Evolutionary conservation across 1,140 invertebrate species (phyloP), one percentile per base, ranked within the genome.

Genomic region (Dolichoris vasculosae): DNA sequence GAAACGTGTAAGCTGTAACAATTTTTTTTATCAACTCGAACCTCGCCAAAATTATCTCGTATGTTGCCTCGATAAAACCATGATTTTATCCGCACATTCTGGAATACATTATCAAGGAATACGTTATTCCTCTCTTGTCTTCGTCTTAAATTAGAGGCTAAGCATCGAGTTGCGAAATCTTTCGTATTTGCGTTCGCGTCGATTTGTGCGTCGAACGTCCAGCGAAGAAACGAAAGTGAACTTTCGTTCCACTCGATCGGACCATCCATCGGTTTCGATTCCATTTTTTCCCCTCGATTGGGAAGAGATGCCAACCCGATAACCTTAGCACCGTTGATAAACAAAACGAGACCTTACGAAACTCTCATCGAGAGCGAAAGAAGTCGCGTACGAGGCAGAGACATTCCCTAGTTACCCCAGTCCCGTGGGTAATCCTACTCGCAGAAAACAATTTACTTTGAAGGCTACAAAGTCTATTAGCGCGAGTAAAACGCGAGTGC

Each of bases 401-500:
- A 43, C 69, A 77, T 85, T 78, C 0, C 46, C 63, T 77, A 85
- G 80, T 75, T 80, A 79, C 48, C 38, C 78, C 63, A 85, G 40
- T 82, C 73, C 76, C 38, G 82, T 40, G 48, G 80, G 23, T 73
- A 73, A 43, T 76, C 43, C 43, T 51, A 20, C 43, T 51, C 30
- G 77, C 59, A 48, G 90, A 91, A 92, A 90, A 93, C 91, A 93
- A 93, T 93, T 93, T 93, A 93, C 90, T 92, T 93, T 92, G 92
- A 93, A 93, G 92, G 93, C 92, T 92, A 88, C 91, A 92, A 91
- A 92, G 89, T 91, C 92, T 89, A 93, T 93, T 93, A 93, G 88
- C 86, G 69, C 82, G 75, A 40, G 88, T 83, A 84, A 89, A 91
- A 92, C 91, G 91, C 91, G 90, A 81, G 84, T 89, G 88, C 85